A percentile compares a stretch with the other conserved stretches of the same genome.
These are phyloP conservation scores for Andrena haemorrhoa DNA, from an alignment of 2,888 invertebrate genomes.

Conservation along the genomic window DNA sequence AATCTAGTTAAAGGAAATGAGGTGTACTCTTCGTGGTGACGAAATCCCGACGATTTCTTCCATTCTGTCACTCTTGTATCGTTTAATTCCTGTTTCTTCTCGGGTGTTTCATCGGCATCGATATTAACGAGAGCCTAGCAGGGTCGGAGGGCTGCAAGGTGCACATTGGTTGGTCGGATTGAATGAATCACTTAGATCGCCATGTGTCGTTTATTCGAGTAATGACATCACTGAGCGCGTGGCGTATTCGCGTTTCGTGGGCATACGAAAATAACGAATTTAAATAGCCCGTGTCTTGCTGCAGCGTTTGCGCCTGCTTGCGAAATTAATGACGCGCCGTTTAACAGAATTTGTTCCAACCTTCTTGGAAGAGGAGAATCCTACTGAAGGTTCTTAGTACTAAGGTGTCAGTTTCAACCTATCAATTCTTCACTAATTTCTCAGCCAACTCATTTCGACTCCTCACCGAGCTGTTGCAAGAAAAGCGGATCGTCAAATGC, in stretches of 20 bases:
- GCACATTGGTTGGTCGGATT: neutral
- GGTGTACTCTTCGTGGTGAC: constrained; percentile 22
- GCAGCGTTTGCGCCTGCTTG: neutral
- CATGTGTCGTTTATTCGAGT: constrained; percentile 12
- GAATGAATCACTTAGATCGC: constrained; percentile 5
- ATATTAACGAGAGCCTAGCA: neutral
- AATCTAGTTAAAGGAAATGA: constrained; percentile 55
- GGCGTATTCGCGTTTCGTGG: constrained; percentile 11
- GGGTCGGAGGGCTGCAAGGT: neutral
- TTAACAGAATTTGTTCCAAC: too few species aligned
- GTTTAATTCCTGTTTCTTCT: constrained; percentile 3
- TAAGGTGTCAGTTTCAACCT: too few species aligned
- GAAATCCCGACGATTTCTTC: constrained; percentile 35
- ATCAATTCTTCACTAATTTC: too few species aligned
- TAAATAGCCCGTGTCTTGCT: neutral
- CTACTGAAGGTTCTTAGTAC: too few species aligned
- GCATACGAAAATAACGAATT: constrained; percentile 31
- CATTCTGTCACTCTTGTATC: neutral
- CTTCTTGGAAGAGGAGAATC: too few species aligned
- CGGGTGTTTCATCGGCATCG: neutral
- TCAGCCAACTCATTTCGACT: too few species aligned
- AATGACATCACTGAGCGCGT: constrained; percentile 40
- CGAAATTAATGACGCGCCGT: neutral
- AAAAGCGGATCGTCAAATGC: too few species aligned
- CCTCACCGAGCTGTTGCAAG: too few species aligned